Conservation (phyloP, 2,797 vertebrate species). For the Lindbergichthys nudifrons region DNA sequence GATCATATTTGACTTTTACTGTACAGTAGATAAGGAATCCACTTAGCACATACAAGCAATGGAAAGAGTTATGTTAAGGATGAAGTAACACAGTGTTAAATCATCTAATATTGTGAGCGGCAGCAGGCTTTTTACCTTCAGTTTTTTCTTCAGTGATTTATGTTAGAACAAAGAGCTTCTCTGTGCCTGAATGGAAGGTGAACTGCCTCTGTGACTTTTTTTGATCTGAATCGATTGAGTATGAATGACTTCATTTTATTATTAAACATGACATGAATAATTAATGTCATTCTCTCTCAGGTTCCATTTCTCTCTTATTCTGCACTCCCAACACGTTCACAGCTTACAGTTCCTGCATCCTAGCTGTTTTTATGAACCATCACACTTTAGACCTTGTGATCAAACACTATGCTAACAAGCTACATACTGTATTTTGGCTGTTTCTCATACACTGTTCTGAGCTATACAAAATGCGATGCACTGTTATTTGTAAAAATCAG, state of each 20-base stretch:
- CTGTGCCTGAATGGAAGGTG: conserved; percentile 17
- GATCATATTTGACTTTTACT: not conserved
- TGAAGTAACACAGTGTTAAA: conserved; percentile 1
- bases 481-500: too few species aligned
- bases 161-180: conserved; percentile 36
- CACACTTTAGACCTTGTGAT: conserved; percentile 24
- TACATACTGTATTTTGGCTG: not conserved
- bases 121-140: conserved; percentile 23
- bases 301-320: conserved; percentile 48
- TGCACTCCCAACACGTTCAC: conserved; percentile 39
- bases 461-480: too few species aligned
- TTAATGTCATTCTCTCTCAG: conserved; percentile 46
- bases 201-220: conserved; percentile 38
- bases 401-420: not conserved
- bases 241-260: conserved; percentile 72
- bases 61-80: not conserved
- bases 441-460: too few species aligned
- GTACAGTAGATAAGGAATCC: not conserved
- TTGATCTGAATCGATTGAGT: conserved; percentile 48
- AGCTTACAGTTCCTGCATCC: conserved; percentile 36
- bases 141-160: conserved; percentile 25
- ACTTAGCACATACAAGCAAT: not conserved
- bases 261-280: conserved; percentile 74
- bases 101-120: not conserved
- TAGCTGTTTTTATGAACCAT: conserved; percentile 14